A percentile compares a stretch with the other conserved stretches of the same genome.
phyloP scores from a whole-genome alignment of 2,888 invertebrate genomes.

The Charanyca ferruginea region DNA sequence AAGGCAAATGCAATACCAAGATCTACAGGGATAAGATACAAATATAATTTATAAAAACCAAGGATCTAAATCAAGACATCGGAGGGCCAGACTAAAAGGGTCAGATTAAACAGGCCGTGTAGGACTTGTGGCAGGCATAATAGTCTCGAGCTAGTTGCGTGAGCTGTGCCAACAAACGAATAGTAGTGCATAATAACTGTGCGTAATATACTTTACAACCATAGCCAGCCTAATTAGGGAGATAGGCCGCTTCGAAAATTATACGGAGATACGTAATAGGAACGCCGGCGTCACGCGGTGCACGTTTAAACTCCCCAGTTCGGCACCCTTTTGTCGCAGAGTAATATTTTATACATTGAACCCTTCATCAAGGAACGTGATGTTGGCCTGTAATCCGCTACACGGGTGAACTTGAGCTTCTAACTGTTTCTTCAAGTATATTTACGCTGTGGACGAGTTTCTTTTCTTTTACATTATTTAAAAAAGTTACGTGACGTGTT shows the following conservation, averaged over 20 bases:
- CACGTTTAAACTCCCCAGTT: conserved; percentile 41
- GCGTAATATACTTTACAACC: conserved; percentile 43
- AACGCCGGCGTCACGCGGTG: conserved; percentile 29
- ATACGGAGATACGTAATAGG: conserved; percentile 42
- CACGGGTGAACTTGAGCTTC: conserved; percentile 16
- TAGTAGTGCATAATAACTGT: conserved; percentile 25
- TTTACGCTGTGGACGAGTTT: not conserved
- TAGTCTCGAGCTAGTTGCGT: conserved; percentile 21
- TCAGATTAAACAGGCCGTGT: conserved; percentile 38
- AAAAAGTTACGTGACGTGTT: not conserved
- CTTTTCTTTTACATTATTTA: conserved; percentile 6
- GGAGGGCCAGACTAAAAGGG: conserved; percentile 37
- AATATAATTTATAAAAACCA: conserved; percentile 13
- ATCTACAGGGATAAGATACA: conserved; percentile 14
- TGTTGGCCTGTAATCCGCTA: conserved; percentile 36
- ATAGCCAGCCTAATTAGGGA: conserved; percentile 43
- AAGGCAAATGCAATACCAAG: not conserved
- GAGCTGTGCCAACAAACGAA: conserved; percentile 22
- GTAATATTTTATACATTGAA: conserved; percentile 62
- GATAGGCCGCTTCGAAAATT: conserved; percentile 51
- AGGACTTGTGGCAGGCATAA: conserved; percentile 18
- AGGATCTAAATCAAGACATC: conserved; percentile 30
- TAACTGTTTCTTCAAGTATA: conserved; percentile 32
- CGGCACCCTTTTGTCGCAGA: conserved; percentile 47
- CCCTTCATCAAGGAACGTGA: conserved; percentile 53